Base-by-base conservation (phyloP, 2,797 vertebrate genomes). In the Hippopotamyrus pictus region DNA sequence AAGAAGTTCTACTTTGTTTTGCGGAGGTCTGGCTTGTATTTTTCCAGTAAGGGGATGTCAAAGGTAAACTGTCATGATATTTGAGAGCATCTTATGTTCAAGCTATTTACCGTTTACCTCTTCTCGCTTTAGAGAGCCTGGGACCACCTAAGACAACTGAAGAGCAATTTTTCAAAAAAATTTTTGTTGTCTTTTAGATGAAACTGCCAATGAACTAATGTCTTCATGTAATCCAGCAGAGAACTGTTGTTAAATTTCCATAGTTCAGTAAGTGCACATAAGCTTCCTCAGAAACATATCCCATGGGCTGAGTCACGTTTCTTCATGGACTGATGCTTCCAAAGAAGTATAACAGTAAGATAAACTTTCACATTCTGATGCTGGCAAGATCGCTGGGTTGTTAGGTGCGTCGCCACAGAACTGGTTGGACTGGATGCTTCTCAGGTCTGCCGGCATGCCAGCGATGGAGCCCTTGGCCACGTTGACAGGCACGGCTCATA, bases 1-100 rank as follows among this genome's bases (percentile, higher is more conserved):
- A 99, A 97, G 94, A 99, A 97, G 94, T 92, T 96, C 92, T 99
- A 97, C 93, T 99, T 99, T 96, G 93, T 99, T 89, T 94, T 99
- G 91, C 96, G 99, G 95, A 96, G 98, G 94, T 99, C 99, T 29
- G 99, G 99, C 76, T 96, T 99, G 90, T 99, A 99, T 95, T 98
- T 98, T 96, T 99, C 99, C 91, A 99, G 96, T 91, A 99, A 99
- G 95, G 98, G 98, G 92, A 98, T 96, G 89, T 99, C 98, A 89
- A 99, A 99, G 97, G 98, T 99, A 94, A 94, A 95, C 91, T 14
- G 6, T 51, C 11, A 14, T 84, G 46, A 51, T 51, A 50, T 84
- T 51, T 84, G 73, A 41, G 37, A 79, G 14, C 14, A n/a, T 79
- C 37, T 79, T 79, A n/a, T 79, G 1, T 79, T 79, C 41, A 79